Evolutionary conservation across 2,888 invertebrate species (phyloP).

Genomic region (Tetranychus truncatus): DNA sequence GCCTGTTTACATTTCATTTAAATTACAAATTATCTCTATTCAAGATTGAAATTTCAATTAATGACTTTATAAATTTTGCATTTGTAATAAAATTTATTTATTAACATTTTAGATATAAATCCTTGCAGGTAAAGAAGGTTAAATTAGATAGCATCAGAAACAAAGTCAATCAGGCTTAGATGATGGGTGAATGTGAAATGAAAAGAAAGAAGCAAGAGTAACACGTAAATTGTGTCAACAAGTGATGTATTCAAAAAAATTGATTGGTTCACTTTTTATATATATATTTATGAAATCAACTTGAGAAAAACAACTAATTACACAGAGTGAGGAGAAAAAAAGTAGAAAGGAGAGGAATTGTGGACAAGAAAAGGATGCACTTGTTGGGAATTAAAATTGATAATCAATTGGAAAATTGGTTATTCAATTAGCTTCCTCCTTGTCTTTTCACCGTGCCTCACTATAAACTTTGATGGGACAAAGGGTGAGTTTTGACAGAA

Average conservation of each 20-base stretch:
- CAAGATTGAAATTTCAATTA: background rate
- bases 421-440: background rate
- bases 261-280: background rate
- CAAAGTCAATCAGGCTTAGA: background rate
- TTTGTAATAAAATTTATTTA: background rate
- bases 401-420: background rate
- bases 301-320: constrained; percentile 1
- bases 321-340: background rate
- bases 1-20: too few species aligned
- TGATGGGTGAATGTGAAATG: background rate
- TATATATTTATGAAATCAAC: background rate
- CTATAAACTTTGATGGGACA: too few species aligned
- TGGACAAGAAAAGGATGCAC: background rate
- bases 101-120: background rate
- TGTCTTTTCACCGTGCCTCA: too few species aligned
- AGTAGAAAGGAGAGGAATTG: background rate
- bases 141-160: background rate
- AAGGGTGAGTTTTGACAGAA: too few species aligned
- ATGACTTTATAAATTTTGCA: background rate
- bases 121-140: background rate
- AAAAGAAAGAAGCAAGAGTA: background rate
- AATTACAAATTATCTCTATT: too few species aligned
- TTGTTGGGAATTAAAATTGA: background rate
- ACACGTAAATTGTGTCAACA: background rate
- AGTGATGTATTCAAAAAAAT: background rate